Evolutionary conservation across 2,888 invertebrate species (phyloP).

Genomic region (Catocala nupta): DNA sequence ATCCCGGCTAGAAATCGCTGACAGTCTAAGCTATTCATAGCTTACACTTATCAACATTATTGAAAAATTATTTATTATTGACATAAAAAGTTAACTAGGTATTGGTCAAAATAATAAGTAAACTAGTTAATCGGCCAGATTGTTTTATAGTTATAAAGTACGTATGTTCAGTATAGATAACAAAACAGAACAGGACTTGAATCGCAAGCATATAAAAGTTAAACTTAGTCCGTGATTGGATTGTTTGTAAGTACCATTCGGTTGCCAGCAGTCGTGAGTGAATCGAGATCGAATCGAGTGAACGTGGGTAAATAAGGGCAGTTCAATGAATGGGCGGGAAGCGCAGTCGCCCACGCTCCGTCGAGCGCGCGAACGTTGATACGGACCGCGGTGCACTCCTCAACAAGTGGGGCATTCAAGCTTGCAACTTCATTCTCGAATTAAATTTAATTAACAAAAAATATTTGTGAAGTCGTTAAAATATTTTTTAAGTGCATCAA

Average conservation of each 20-base stretch:
- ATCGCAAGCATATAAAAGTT: conserved; percentile 23
- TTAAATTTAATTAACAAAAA: conserved; percentile 40
- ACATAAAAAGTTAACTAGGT: no score
- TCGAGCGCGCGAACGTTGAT: conserved; percentile 82
- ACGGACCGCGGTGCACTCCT: conserved; percentile 59
- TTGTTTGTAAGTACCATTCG: conserved; percentile 40
- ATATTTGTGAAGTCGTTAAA: conserved; percentile 9
- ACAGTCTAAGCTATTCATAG: not conserved
- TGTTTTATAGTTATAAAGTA: no score
- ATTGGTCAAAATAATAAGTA: no score
- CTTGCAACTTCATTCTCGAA: conserved; percentile 51
- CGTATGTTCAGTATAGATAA: not conserved
- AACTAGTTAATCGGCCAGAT: no score
- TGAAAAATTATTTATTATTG: no score
- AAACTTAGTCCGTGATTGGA: conserved; percentile 29
- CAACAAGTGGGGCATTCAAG: conserved; percentile 74
- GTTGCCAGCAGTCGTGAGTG: conserved; percentile 40
- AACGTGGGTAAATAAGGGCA: conserved; percentile 61
- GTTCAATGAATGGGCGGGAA: conserved; percentile 80
- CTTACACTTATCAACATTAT: not conserved
- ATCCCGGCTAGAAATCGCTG: not conserved
- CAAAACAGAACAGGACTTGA: conserved; percentile 2
- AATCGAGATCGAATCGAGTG: conserved; percentile 67
- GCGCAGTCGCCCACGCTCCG: conserved; percentile 84
- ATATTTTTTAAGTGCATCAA: conserved; percentile 16